phyloP scores from a whole-genome alignment of 2,888 invertebrate species.

The Epistrophe grossulariae region DNA sequence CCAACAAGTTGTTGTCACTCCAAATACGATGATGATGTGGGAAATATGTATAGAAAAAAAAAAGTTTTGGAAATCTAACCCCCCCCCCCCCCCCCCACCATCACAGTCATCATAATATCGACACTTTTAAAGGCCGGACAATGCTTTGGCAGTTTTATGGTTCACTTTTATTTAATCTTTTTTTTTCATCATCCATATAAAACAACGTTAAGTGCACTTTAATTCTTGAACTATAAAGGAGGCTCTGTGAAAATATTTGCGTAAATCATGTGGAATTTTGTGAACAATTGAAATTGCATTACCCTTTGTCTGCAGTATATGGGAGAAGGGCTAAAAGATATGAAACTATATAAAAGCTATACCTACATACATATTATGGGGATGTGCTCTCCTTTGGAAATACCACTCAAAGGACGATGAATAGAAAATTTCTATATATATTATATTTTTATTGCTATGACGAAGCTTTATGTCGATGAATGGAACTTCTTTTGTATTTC shows the following conservation, averaged over 20 bases:
- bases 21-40: too few relatives aligned
- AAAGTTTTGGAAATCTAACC: too few relatives aligned
- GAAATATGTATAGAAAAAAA: too few relatives aligned
- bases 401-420: conserved; percentile 12
- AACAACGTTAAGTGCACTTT: conserved; percentile 23
- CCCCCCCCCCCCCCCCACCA: too few relatives aligned
- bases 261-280: conserved; percentile 41
- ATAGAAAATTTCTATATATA: conserved; percentile 10
- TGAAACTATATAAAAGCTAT: conserved; percentile 15
- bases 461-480: neutral
- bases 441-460: neutral
- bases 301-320: conserved; percentile 26
- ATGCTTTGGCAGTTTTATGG: neutral
- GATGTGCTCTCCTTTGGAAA: neutral
- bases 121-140: neutral
- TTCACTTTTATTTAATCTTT: neutral
- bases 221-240: neutral
- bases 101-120: too few relatives aligned
- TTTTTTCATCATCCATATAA: neutral
- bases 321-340: neutral
- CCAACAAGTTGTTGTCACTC: too few relatives aligned
- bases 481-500: neutral
- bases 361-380: too few relatives aligned
- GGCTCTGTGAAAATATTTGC: conserved; percentile 18
- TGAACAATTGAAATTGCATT: conserved; percentile 40